A percentile compares a stretch with the other conserved stretches of the same genome.
Conservation (phyloP, 2,797 vertebrate genomes). For the Lagodon rhomboides region DNA sequence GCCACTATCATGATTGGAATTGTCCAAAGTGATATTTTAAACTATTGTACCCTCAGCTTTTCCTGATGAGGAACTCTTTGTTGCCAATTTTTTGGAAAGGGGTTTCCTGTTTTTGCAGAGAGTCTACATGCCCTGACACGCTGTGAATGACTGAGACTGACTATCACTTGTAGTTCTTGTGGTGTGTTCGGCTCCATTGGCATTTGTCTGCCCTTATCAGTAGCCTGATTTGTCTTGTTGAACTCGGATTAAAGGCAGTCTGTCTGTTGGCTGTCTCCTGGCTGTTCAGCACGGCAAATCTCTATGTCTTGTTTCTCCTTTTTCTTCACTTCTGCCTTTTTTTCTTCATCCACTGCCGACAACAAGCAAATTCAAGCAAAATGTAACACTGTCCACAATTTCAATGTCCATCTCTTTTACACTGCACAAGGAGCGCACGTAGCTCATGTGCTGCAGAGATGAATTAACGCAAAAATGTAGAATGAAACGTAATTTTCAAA, state of each 20-base stretch:
- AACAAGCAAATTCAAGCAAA: neutral
- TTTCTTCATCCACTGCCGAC: neutral
- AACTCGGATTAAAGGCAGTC: neutral
- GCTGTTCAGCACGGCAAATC: neutral
- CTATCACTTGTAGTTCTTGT: neutral
- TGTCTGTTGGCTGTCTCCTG: neutral
- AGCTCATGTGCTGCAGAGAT: neutral
- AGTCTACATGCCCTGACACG: neutral
- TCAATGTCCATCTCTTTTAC: neutral
- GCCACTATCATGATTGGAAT: neutral
- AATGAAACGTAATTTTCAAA: too few relatives aligned
- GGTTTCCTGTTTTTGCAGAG: neutral
- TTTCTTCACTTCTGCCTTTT: neutral
- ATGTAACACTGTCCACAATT: neutral
- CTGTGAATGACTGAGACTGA: neutral
- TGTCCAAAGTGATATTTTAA: neutral
- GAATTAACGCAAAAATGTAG: neutral
- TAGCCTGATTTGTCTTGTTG: neutral
- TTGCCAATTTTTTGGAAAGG: neutral
- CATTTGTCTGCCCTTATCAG: neutral
- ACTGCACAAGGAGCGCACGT: neutral
- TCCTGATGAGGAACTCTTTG: slow-evolving; percentile 2
- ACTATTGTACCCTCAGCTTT: slow-evolving; percentile 21
- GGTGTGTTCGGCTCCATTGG: neutral
- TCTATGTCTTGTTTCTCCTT: neutral